These are phyloP conservation scores for Tridacna gigas DNA, from an alignment of 2,888 invertebrate genomes.

Conservation along the genomic window DNA sequence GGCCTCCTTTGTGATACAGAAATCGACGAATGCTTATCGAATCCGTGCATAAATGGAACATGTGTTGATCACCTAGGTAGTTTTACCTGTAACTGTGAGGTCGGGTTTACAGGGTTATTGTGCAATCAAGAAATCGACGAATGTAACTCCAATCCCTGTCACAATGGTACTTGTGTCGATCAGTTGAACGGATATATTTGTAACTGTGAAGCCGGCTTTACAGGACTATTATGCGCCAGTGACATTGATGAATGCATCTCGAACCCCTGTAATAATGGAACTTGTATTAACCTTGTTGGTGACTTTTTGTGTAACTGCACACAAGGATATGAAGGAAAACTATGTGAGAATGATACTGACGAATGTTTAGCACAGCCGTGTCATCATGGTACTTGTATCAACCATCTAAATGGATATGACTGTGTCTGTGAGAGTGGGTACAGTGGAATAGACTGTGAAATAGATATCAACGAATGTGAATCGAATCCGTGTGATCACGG, in stretches of 20 bases:
- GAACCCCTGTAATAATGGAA: not conserved
- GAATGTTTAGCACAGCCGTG: not conserved
- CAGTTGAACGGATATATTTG: constrained; percentile 56
- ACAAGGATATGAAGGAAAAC: constrained; percentile 36
- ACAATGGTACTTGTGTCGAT: constrained; percentile 31
- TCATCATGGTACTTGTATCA: not conserved
- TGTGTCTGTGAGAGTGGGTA: not conserved
- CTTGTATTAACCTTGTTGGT: not conserved
- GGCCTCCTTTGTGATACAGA: not conserved
- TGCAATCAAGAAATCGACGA: constrained; percentile 44
- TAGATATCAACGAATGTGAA: not conserved
- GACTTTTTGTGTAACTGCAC: not conserved
- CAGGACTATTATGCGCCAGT: constrained; percentile 22
- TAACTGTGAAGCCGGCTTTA: constrained; percentile 37
- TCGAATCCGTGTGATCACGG: constrained; percentile 5
- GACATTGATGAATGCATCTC: constrained; percentile 20
- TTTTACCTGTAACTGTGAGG: constrained; percentile 59
- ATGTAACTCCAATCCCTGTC: constrained; percentile 13
- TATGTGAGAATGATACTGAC: constrained; percentile 54
- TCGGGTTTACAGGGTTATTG: constrained; percentile 51
- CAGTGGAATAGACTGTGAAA: constrained; percentile 33
- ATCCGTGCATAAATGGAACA: not conserved
- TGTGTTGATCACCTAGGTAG: not conserved
- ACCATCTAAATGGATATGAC: not conserved
- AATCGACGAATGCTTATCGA: not conserved